A percentile compares a stretch with the other conserved stretches of the same genome.
Evolutionary conservation across 1,140 invertebrate genomes (phyloP).

Genomic region (Brachionus sp.): DNA sequence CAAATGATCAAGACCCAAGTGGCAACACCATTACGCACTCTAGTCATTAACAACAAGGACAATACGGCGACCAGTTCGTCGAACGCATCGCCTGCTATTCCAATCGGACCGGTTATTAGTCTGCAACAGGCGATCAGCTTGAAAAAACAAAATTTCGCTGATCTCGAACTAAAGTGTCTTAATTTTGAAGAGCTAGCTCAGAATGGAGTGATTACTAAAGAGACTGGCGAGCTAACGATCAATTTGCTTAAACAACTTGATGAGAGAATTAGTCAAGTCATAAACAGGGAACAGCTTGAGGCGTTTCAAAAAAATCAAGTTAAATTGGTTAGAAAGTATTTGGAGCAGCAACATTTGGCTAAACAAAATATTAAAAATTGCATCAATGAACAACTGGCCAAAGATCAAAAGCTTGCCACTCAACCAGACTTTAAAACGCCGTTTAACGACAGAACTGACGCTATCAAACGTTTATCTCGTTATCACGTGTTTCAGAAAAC

Average conservation of each 20-base stretch:
- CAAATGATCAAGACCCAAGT: not conserved
- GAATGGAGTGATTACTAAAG: conserved; percentile 24
- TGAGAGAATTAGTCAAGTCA: not conserved
- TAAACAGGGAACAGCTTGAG: conserved; percentile 14
- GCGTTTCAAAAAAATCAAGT: conserved; percentile 38
- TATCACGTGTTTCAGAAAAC: conserved; percentile 44
- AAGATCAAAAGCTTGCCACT: conserved; percentile 22
- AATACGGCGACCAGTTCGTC: not conserved
- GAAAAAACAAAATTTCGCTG: not conserved
- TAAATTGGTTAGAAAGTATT: conserved; percentile 19
- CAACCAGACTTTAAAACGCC: not conserved
- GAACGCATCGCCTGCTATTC: not conserved
- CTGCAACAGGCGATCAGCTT: not conserved
- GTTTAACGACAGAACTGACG: conserved; percentile 12
- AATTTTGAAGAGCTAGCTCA: conserved; percentile 43
- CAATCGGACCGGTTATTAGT: not conserved
- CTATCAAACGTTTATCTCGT: conserved; percentile 29
- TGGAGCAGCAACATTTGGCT: conserved; percentile 34
- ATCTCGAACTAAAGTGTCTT: conserved; percentile 29
- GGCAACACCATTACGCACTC: conserved; percentile 9
- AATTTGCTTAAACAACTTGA: conserved; percentile 16
- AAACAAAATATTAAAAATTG: conserved; percentile 38
- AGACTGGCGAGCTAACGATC: not conserved
- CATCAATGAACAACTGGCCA: conserved; percentile 19
- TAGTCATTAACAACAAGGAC: conserved; percentile 37